These are phyloP conservation scores for Xyrauchen texanus DNA, from an alignment of 2,113 vertebrate genomes.

Conservation along the genomic window DNA sequence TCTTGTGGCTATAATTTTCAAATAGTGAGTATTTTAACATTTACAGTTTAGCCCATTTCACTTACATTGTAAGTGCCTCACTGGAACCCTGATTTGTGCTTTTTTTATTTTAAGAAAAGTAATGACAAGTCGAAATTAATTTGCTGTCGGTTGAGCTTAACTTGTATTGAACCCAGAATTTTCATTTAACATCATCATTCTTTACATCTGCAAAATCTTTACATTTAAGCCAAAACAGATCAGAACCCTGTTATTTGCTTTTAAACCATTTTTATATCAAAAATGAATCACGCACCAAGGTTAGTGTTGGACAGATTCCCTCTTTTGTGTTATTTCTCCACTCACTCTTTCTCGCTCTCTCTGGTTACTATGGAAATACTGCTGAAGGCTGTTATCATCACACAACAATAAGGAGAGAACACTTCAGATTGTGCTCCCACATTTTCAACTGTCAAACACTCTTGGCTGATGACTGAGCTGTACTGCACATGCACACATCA, in stretches of 20 bases:
- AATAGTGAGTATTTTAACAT: too few relatives aligned
- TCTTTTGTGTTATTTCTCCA: conserved; percentile 10
- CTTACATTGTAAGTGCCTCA: too few relatives aligned
- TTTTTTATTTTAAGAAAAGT: too few relatives aligned
- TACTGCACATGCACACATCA: neutral
- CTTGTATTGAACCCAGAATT: too few relatives aligned
- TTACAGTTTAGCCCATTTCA: too few relatives aligned
- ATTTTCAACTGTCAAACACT: neutral
- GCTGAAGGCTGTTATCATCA: conserved; percentile 18
- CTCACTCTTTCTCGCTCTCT: conserved; percentile 33
- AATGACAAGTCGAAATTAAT: too few relatives aligned
- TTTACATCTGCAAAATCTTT: too few relatives aligned
- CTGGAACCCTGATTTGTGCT: too few relatives aligned
- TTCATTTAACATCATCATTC: too few relatives aligned
- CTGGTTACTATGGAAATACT: conserved; percentile 46
- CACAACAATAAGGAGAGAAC: conserved; percentile 6
- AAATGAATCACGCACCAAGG: neutral
- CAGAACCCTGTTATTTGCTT: neutral
- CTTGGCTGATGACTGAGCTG: neutral
- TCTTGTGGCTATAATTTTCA: too few relatives aligned
- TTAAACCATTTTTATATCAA: neutral
- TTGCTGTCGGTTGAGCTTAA: too few relatives aligned
- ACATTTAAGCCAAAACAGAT: too few relatives aligned
- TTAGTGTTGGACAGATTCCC: neutral
- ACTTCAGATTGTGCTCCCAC: conserved; percentile 4